A percentile compares a stretch with the other conserved stretches of the same genome.
These are phyloP conservation scores for Grammomys dolichurus DNA, from an alignment of 2,113 vertebrate species.

Conservation along the genomic window DNA sequence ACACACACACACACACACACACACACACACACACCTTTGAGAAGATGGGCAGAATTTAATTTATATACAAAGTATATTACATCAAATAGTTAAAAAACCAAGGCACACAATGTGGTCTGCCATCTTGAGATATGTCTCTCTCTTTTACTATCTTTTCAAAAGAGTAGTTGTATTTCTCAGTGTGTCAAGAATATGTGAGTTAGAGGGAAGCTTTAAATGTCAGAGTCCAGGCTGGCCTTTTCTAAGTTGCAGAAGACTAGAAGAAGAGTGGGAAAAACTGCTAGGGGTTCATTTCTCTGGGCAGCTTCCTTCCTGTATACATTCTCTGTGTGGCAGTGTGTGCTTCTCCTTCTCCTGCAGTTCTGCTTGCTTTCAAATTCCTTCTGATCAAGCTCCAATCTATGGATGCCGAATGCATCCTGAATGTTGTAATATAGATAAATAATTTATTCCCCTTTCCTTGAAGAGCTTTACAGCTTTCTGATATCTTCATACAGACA, in stretches of 20 bases:
- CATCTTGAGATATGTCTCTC: not conserved
- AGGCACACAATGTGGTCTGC: not conserved
- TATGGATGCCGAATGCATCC: not conserved
- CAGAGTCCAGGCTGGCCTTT: not conserved
- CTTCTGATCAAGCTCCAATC: slow-evolving; percentile 25
- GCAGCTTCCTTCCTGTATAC: not conserved
- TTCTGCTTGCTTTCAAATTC: slow-evolving; percentile 15
- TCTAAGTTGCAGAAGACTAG: not conserved
- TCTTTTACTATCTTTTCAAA: not conserved
- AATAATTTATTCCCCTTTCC: not conserved
- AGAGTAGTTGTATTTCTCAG: not conserved
- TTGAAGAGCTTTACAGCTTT: slow-evolving; percentile 26
- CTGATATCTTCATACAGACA: not conserved
- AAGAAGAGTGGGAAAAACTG: not conserved
- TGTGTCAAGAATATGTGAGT: not conserved
- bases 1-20: not conserved
- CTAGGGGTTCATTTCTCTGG: not conserved
- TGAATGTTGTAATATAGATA: slow-evolving; percentile 5
- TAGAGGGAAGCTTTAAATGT: not conserved
- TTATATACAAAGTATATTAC: not conserved
- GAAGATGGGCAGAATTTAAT: not conserved
- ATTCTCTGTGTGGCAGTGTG: not conserved
- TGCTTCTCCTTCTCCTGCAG: not conserved
- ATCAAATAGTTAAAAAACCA: not conserved
- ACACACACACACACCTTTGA: not conserved